Evolutionary conservation across 1,140 invertebrate genomes (phyloP).

Genomic region (Drosophila takahashii): DNA sequence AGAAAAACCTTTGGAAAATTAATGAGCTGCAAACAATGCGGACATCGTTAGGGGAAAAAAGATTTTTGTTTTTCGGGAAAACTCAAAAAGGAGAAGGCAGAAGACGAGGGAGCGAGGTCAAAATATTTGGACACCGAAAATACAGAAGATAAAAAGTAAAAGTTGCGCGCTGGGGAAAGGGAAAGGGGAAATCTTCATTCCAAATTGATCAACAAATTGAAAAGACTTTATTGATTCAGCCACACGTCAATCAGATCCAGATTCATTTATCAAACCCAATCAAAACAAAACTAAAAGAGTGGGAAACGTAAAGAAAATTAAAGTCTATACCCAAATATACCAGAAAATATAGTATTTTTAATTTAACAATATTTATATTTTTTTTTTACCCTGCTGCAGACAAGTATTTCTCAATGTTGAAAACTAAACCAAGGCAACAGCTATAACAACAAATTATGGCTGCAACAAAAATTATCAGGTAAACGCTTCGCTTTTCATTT

Average conservation of each 20-base stretch:
- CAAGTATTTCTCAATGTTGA: constrained; percentile 30
- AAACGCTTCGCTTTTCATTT: constrained; percentile 70
- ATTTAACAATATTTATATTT: too few species aligned
- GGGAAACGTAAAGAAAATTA: background rate
- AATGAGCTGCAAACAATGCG: constrained; percentile 76
- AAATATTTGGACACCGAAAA: constrained; percentile 60
- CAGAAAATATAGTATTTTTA: background rate
- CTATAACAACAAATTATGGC: constrained; percentile 18
- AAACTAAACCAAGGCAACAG: constrained; percentile 45
- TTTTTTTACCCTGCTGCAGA: too few species aligned
- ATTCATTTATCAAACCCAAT: constrained; percentile 53
- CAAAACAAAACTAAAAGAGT: constrained; percentile 30
- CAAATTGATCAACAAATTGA: constrained; percentile 2
- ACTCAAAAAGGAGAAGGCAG: constrained; percentile 11
- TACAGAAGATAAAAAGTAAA: constrained; percentile 44
- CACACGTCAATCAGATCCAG: constrained; percentile 47
- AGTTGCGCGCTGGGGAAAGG: constrained; percentile 21
- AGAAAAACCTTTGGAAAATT: constrained; percentile 68
- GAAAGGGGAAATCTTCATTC: background rate
- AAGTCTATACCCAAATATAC: background rate
- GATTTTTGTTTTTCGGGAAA: constrained; percentile 6
- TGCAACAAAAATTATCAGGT: constrained; percentile 34
- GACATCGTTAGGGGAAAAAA: constrained; percentile 57
- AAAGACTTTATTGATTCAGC: constrained; percentile 23
- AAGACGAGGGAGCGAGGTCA: constrained; percentile 15